Conservation (phyloP, 2,888 invertebrate genomes). For the Lumbricus terrestris region DNA sequence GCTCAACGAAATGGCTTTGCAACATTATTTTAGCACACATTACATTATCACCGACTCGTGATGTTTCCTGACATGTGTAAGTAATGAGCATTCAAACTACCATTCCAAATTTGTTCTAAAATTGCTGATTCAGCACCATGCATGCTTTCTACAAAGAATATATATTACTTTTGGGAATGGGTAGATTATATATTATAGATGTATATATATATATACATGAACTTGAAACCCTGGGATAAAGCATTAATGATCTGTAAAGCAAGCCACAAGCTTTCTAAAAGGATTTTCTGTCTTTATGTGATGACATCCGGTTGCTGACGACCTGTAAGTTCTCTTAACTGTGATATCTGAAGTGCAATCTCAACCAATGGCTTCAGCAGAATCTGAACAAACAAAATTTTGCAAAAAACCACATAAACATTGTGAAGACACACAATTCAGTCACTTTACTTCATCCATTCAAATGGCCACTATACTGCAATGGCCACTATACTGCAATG, state of each 20-base stretch:
- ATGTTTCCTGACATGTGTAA: neutral
- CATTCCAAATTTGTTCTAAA: neutral
- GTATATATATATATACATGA: no score
- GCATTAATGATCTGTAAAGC: neutral
- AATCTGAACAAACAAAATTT: conserved; percentile 55
- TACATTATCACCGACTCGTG: neutral
- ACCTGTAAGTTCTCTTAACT: conserved; percentile 81
- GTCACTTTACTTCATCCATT: neutral
- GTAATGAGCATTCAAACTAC: neutral
- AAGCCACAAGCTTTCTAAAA: neutral
- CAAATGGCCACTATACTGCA: no score
- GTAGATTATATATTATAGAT: neutral
- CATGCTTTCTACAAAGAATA: neutral
- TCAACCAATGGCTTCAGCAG: conserved; percentile 84
- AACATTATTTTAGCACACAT: neutral
- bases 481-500: no score
- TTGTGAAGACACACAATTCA: neutral
- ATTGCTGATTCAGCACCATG: neutral
- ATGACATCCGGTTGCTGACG: conserved; percentile 91
- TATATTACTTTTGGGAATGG: neutral
- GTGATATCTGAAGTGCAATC: conserved; percentile 80
- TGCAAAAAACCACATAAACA: neutral
- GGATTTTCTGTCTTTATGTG: conserved; percentile 64
- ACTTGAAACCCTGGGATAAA: neutral
- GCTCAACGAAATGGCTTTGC: neutral